Conservation (phyloP, 2,888 invertebrate genomes). For the Lacanobia wlatinum region DNA sequence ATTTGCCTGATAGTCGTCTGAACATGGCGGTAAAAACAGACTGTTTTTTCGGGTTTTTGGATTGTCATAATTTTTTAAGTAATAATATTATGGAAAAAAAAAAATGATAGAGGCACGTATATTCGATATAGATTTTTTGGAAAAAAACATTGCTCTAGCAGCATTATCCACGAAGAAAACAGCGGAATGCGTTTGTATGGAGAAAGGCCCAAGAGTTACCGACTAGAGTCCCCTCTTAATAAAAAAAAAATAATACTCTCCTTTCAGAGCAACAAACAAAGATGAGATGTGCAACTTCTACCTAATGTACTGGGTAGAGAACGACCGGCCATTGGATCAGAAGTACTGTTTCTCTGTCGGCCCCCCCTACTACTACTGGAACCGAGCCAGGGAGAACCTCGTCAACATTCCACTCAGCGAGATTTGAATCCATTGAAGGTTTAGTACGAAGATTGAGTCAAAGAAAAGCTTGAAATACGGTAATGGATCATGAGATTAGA, state of each 20-base stretch:
- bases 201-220: too few relatives aligned
- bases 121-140: too few relatives aligned
- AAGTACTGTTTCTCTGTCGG: constrained; percentile 96
- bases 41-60: too few relatives aligned
- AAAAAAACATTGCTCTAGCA: too few relatives aligned
- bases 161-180: too few relatives aligned
- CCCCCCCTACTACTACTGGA: constrained; percentile 97
- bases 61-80: too few relatives aligned
- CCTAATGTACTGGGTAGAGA: constrained; percentile 97
- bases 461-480: constrained; percentile 37
- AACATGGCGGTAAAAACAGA: too few relatives aligned
- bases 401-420: constrained; percentile 93
- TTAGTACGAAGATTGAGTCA: constrained; percentile 3
- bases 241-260: neutral
- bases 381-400: constrained; percentile 91
- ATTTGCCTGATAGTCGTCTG: too few relatives aligned
- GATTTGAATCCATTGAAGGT: constrained; percentile 65
- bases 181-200: too few relatives aligned
- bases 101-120: too few relatives aligned
- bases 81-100: too few relatives aligned
- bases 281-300: constrained; percentile 99
- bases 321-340: constrained; percentile 93
- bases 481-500: constrained; percentile 44
- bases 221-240: too few relatives aligned
- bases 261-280: constrained; percentile 93